Base-by-base conservation (phyloP, 2,888 invertebrate species). In the Tipula vernalis region DNA sequence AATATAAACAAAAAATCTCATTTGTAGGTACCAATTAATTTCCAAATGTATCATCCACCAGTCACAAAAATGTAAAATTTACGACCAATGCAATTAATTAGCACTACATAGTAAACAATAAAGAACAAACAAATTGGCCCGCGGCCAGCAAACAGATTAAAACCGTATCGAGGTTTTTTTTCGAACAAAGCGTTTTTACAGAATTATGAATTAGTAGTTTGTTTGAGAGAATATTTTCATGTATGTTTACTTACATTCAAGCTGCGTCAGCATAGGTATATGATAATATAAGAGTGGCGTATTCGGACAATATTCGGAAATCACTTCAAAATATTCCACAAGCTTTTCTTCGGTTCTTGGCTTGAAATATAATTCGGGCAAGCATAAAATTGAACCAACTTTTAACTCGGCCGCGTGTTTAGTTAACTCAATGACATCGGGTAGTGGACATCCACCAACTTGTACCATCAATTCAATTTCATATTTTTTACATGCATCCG, bases 211-310 rank as follows among this genome's bases (percentile, higher is more conserved):
- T 28, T 71, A 71, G 10, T 57, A 71, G 28, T 71, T 71, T 87
- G 36, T n/a, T 18, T 85, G 42, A 87, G 47, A 28, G 28, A 28
- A 28, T 28, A 88, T 51, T 15, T 51, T 15, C 5, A 15, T 15
- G 15, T 86, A 57, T 86, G 87, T 87, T 86, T 87, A 93, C 94
- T 94, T 92, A 97, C 97, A 92, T 88, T 95, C 93, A 36, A 97
- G 94, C 87, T 94, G 94, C 71, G 94, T 95, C 91, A 95, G 94
- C 87, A 92, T 92, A 0, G 97, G 97, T 88, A 96, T 95, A 89
- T 97, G 97, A 90, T 97, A 97, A 90, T 97, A 97, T 41, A 96
- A 92, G 83, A 97, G 93, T 0, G 97, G 97, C 0, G 95, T 94
- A 5, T 94, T 94, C 0, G 96, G 95, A 0, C 96, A 97, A 0